Conservation (phyloP, 2,888 invertebrate species). For the Troides aeacus region DNA sequence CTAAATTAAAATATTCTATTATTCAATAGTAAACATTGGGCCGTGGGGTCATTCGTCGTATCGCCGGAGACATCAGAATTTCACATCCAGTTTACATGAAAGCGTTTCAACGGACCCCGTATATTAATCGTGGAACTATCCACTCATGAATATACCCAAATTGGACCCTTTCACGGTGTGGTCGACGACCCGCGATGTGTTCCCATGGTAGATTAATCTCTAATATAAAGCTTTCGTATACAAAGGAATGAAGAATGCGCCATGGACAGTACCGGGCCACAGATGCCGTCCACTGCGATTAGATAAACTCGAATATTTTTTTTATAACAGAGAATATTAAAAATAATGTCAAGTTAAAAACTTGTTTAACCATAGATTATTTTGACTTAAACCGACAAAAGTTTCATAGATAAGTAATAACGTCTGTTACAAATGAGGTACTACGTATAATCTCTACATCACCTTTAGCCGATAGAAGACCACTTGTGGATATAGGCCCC, state of each 20-base stretch:
- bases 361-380: background rate
- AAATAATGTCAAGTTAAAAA: background rate
- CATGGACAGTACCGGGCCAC: slow-evolving; percentile 8
- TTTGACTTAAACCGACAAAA: background rate
- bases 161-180: slow-evolving; percentile 51
- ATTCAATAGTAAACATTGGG: too few species aligned
- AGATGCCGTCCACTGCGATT: slow-evolving; percentile 32
- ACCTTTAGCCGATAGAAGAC: too few species aligned
- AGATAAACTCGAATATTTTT: background rate
- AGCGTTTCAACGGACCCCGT: too few species aligned
- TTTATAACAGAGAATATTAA: background rate
- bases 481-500: too few species aligned
- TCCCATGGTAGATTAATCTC: slow-evolving; percentile 58
- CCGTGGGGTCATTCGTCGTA: too few species aligned
- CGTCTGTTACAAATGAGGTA: too few species aligned
- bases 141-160: slow-evolving; percentile 47
- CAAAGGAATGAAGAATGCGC: slow-evolving; percentile 36
- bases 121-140: too few species aligned
- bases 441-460: too few species aligned
- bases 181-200: slow-evolving; percentile 48
- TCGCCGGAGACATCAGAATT: too few species aligned
- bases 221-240: slow-evolving; percentile 50
- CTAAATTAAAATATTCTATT: too few species aligned
- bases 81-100: too few species aligned
- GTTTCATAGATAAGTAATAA: background rate